Conservation (phyloP, 2,888 invertebrate species). For the Drosophila gaucha region DNA sequence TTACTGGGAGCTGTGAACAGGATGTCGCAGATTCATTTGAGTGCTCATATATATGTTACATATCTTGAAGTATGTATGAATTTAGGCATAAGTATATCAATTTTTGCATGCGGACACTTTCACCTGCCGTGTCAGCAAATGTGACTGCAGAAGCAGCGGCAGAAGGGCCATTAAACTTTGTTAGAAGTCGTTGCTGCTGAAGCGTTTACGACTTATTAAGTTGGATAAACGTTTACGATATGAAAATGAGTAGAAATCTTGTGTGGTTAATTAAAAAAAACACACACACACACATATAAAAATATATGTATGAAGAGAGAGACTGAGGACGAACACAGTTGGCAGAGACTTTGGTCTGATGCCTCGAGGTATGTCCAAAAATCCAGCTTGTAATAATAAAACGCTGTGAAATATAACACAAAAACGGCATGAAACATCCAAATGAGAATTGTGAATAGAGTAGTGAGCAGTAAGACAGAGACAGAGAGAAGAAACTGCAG, state of each 20-base stretch:
- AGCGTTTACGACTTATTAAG: slow-evolving; percentile 81
- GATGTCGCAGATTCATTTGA: slow-evolving; percentile 33
- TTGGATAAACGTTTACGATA: slow-evolving; percentile 82
- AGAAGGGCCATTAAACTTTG: slow-evolving; percentile 62
- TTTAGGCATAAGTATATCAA: slow-evolving; percentile 17
- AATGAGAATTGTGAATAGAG: slow-evolving; percentile 8
- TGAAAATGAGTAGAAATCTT: slow-evolving; percentile 80
- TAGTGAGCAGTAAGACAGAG: neutral
- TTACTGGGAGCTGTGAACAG: slow-evolving; percentile 5
- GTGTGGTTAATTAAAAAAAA: slow-evolving; percentile 79
- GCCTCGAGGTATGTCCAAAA: slow-evolving; percentile 13
- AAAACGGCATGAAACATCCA: slow-evolving; percentile 27
- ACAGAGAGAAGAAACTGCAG: slow-evolving; percentile 34
- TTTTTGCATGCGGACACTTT: slow-evolving; percentile 37
- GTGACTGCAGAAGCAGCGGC: slow-evolving; percentile 38
- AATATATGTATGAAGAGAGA: neutral
- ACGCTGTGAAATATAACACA: slow-evolving; percentile 76
- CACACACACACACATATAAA: neutral
- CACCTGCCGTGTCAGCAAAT: slow-evolving; percentile 65
- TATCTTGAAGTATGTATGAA: slow-evolving; percentile 12
- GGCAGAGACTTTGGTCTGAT: slow-evolving; percentile 31
- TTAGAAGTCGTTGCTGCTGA: slow-evolving; percentile 53
- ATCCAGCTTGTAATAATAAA: slow-evolving; percentile 61
- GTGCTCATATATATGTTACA: slow-evolving; percentile 7
- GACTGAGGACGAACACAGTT: slow-evolving; percentile 21